A percentile compares a stretch with the other conserved stretches of the same genome.
Evolutionary conservation across 2,888 invertebrate species (phyloP).

Genomic region (Agapostemon virescens): DNA sequence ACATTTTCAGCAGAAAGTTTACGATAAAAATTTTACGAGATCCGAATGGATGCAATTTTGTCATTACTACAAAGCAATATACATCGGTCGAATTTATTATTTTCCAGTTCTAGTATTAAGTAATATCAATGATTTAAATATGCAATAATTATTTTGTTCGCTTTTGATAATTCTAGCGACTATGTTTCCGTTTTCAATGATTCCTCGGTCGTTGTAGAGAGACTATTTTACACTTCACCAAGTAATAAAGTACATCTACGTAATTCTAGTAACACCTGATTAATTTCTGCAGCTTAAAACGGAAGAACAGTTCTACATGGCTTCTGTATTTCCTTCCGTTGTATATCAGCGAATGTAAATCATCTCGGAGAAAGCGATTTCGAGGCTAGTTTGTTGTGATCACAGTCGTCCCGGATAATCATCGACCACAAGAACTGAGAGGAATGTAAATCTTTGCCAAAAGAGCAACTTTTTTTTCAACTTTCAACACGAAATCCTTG

Average conservation of each 20-base stretch:
- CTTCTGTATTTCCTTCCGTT: background rate
- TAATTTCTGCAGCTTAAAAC: background rate
- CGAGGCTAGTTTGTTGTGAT: background rate
- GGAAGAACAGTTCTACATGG: background rate
- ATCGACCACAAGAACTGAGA: background rate
- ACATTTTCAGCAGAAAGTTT: too few relatives aligned
- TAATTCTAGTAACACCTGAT: background rate
- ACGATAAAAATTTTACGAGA: too few relatives aligned
- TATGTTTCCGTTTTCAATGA: too few relatives aligned
- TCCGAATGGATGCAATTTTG: too few relatives aligned
- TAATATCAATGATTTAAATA: too few relatives aligned
- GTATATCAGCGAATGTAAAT: background rate
- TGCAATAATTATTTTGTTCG: too few relatives aligned
- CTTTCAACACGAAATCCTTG: background rate
- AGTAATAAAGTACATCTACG: background rate
- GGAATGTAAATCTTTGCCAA: background rate
- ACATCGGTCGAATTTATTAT: too few relatives aligned
- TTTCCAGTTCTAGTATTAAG: too few relatives aligned
- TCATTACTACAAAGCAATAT: too few relatives aligned
- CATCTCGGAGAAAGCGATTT: background rate
- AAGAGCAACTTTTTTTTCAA: background rate
- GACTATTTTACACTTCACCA: too few relatives aligned
- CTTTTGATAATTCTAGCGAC: too few relatives aligned
- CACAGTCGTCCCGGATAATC: slow-evolving; percentile 1
- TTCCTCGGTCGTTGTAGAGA: too few relatives aligned